Evolutionary conservation across 1,140 invertebrate genomes (phyloP).

Genomic region (Anastrepha obliqua): DNA sequence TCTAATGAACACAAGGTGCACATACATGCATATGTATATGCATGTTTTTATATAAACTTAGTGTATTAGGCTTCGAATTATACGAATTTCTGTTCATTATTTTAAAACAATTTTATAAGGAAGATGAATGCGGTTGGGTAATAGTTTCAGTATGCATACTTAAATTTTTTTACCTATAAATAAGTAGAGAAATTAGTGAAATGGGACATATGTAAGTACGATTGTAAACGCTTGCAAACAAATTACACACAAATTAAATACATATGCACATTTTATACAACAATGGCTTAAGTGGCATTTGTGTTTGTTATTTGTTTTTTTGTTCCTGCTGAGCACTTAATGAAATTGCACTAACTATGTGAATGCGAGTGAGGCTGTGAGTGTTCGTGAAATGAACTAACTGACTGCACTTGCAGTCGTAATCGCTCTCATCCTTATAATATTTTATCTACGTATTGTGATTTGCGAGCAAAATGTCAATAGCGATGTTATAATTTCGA

Average conservation of each 20-base stretch:
- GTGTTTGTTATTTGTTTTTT: background rate
- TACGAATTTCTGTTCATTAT: too few species aligned
- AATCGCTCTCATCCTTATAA: background rate
- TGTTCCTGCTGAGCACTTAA: background rate
- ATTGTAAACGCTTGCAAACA: background rate
- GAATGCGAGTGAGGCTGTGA: background rate
- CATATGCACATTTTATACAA: background rate
- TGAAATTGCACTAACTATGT: background rate
- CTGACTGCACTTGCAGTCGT: background rate
- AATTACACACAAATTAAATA: background rate
- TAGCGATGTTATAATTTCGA: conserved; percentile 26
- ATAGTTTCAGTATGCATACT: too few species aligned
- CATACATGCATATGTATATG: too few species aligned
- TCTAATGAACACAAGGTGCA: too few species aligned
- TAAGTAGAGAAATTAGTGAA: too few species aligned
- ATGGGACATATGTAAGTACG: too few species aligned
- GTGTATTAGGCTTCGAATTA: too few species aligned
- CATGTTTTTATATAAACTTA: too few species aligned
- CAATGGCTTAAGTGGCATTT: background rate
- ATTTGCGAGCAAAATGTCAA: conserved; percentile 35
- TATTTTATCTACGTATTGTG: conserved; percentile 9
- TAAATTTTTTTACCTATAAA: too few species aligned
- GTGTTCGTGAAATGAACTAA: background rate
- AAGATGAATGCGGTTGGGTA: too few species aligned
- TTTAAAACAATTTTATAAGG: too few species aligned